phyloP scores from a whole-genome alignment of 92 coral and sea anemone species.

The Pocillopora grandis region DNA sequence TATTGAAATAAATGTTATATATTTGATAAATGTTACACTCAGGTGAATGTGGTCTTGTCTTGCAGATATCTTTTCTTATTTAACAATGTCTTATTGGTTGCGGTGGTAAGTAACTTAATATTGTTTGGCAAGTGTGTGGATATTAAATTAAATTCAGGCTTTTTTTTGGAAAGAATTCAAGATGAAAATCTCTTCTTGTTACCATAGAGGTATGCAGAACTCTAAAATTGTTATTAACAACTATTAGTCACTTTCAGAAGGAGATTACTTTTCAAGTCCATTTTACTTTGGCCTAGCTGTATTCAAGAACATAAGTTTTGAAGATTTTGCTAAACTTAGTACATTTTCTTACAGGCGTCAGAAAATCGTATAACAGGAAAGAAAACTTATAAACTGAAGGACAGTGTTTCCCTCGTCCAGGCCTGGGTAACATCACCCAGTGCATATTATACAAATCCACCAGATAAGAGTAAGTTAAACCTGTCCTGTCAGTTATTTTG shows the following conservation, averaged over 20 bases:
- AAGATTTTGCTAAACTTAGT: neutral
- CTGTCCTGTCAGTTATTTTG: too few species aligned
- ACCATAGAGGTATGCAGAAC: too few species aligned
- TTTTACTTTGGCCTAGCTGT: neutral
- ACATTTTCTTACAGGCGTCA: conserved; percentile 72
- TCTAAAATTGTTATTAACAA: too few species aligned
- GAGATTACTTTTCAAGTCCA: neutral
- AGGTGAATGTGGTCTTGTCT: neutral
- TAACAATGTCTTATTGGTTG: conserved; percentile 77
- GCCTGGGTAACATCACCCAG: conserved; percentile 77
- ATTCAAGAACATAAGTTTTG: neutral
- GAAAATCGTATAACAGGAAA: conserved; percentile 87
- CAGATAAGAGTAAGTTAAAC: conserved; percentile 74
- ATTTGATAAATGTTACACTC: too few species aligned
- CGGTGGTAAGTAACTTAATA: conserved; percentile 71
- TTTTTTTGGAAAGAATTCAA: too few species aligned
- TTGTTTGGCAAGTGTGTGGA: too few species aligned
- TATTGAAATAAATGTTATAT: too few species aligned
- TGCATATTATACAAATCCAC: conserved; percentile 81
- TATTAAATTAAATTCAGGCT: too few species aligned
- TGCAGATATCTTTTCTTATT: conserved; percentile 88
- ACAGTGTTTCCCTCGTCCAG: conserved; percentile 66
- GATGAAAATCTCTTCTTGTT: too few species aligned
- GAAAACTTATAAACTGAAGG: conserved; percentile 83
- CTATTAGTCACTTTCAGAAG: neutral